Evolutionary conservation across 2,888 invertebrate genomes (phyloP).

Genomic region (Polymixis lichenea): DNA sequence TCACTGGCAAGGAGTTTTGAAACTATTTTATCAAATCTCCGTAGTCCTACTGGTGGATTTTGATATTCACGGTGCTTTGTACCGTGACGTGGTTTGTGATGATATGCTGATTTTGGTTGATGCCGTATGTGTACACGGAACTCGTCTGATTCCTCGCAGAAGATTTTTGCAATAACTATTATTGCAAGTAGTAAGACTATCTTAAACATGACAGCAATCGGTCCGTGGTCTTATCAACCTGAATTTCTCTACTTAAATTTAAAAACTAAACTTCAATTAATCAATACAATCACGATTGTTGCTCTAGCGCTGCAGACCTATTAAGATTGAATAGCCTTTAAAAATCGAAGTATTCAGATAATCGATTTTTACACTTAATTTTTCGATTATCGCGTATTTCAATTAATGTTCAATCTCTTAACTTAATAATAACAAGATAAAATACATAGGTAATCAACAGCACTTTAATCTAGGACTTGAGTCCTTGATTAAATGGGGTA

Average conservation of each 20-base stretch:
- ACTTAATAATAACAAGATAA: slow-evolving; percentile 22
- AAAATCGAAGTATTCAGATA: slow-evolving; percentile 16
- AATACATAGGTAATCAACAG: slow-evolving; percentile 26
- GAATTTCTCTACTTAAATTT: neutral
- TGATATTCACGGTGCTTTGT: slow-evolving; percentile 29
- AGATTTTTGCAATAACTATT: slow-evolving; percentile 19
- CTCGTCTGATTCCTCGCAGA: slow-evolving; percentile 40
- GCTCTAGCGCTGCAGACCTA: neutral
- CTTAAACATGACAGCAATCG: slow-evolving; percentile 28
- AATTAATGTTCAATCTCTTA: slow-evolving; percentile 45
- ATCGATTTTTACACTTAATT: slow-evolving; percentile 42
- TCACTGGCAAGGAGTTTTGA: neutral
- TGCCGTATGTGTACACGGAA: slow-evolving; percentile 28
- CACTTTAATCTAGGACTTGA: slow-evolving; percentile 11
- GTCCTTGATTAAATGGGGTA: neutral
- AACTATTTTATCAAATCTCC: neutral
- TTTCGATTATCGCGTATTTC: slow-evolving; percentile 20
- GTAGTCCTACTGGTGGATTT: slow-evolving; percentile 37
- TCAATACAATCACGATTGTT: neutral
- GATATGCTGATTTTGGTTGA: slow-evolving; percentile 25
- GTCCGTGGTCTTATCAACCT: neutral
- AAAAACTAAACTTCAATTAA: neutral
- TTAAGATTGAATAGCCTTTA: slow-evolving; percentile 14
- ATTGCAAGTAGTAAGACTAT: slow-evolving; percentile 32
- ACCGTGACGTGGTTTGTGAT: neutral